Evolutionary conservation across 2,113 vertebrate genomes (phyloP), one percentile per base, ranked within the genome.

Genomic region (Galemys pyrenaicus): DNA sequence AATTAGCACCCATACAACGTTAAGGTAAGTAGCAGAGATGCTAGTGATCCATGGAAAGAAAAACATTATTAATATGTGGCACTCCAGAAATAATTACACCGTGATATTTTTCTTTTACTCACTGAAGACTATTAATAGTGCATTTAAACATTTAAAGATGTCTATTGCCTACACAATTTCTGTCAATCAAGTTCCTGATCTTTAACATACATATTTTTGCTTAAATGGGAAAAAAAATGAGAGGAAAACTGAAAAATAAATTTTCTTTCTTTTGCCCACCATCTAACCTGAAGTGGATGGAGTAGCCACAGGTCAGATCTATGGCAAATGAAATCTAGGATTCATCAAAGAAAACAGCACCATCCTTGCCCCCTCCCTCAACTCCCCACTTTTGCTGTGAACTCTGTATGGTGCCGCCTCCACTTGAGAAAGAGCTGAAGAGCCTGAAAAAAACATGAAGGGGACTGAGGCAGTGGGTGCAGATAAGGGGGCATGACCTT

Each of bases 1-100:
- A 97, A 97, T 98, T 98, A 98, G 97, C 97, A 95, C 96, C 92
- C 95, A 88, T 68, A 67, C 97, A 92, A 89, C 90, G 93, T 87
- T 94, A 97, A 97, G 96, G 96, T 97, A 94, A 97, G 96, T 96
- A 98, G 98, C 96, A 96, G 96, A 97, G 97, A 97, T 94, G 97
- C 92, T 96, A 95, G 96, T 85, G 95, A 97, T 97, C 98, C 97
- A 71, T 70, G 97, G 95, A 97, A 98, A 98, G 96, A 96, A 96
- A 96, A 97, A 98, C 90, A 89, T 87, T 96, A 97, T 97, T 98
- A 97, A 96, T 96, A 97, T 87, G 94, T 96, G 96, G 98, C 96
- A 97, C 97, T 97, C 97, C 96, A 98, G 98, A 97, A 96, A 96
- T 89, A 96, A 97, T 97, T 98, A 97, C 96, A 97, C 97, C 77